Evolutionary conservation across 92 coral and sea anemone genomes (phyloP).

Genomic region (Palythoa grandis): DNA sequence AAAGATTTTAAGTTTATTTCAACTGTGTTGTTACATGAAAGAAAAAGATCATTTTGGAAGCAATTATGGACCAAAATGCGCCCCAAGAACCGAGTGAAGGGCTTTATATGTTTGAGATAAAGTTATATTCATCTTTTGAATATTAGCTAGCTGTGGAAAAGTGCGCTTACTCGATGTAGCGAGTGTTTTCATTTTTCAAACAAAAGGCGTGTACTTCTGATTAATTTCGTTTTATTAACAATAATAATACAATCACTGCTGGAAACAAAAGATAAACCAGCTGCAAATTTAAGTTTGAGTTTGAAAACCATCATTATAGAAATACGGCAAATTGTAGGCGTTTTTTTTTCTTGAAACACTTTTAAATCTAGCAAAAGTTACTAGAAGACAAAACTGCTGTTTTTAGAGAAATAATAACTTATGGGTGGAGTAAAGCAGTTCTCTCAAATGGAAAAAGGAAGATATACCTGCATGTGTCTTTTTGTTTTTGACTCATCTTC

Average conservation of each 20-base stretch:
- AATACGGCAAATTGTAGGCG: conserved; percentile 50
- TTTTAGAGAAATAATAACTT: not conserved
- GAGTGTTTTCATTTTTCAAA: conserved; percentile 72
- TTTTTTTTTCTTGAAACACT: conserved; percentile 13
- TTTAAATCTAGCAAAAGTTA: not conserved
- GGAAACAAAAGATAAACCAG: conserved; percentile 75
- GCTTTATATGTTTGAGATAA: conserved; percentile 59
- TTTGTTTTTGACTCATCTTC: conserved; percentile 24
- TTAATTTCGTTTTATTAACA: conserved; percentile 98
- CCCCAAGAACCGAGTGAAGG: not conserved
- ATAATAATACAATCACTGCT: conserved; percentile 84
- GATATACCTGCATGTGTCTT: conserved; percentile 33
- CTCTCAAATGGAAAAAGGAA: conserved; percentile 13
- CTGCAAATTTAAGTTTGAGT: conserved; percentile 90
- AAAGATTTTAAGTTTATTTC: not conserved
- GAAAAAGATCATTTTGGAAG: not conserved
- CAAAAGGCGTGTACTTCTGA: conserved; percentile 89
- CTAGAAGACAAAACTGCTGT: not conserved
- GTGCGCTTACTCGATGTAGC: conserved; percentile 64
- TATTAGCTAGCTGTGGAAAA: conserved; percentile 66
- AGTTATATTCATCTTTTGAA: conserved; percentile 61
- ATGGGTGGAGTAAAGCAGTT: not conserved
- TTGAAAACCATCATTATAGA: conserved; percentile 52
- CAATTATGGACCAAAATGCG: not conserved
- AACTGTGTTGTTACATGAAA: not conserved